A percentile compares a stretch with the other conserved stretches of the same genome.
Conservation (phyloP, 2,113 vertebrate genomes). For the Limanda limanda region DNA sequence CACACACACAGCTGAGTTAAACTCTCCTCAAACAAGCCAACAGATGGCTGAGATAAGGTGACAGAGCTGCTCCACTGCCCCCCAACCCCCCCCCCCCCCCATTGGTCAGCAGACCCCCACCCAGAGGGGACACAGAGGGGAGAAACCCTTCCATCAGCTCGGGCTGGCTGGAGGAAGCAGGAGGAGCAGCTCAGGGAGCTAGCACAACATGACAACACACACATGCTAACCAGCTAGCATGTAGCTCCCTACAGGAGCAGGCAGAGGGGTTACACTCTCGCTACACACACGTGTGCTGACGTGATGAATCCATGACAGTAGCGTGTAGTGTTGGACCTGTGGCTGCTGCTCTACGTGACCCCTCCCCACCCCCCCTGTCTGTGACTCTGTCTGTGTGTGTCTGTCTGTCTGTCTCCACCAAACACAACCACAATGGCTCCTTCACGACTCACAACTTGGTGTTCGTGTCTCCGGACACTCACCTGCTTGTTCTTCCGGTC, state of each 20-base stretch:
- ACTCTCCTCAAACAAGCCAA: not conserved
- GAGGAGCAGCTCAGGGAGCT: constrained; percentile 52
- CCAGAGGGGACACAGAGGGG: constrained; percentile 63
- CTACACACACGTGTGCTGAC: not conserved
- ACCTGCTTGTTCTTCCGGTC: constrained; percentile 34
- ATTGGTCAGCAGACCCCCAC: constrained; percentile 49
- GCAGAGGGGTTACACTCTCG: not conserved
- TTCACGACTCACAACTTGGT: constrained; percentile 47
- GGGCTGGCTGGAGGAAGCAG: constrained; percentile 67
- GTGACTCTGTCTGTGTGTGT: not conserved
- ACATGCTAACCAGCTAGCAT: constrained; percentile 2
- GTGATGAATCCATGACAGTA: constrained; percentile 1
- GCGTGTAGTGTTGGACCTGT: constrained; percentile 17
- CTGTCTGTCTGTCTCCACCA: constrained; percentile 48
- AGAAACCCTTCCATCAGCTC: constrained; percentile 70
- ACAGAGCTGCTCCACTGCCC: constrained; percentile 1
- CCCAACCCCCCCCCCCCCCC: constrained; percentile 34
- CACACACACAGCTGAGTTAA: not conserved
- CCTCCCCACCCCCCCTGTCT: not conserved
- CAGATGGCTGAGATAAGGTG: not conserved
- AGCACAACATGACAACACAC: constrained; percentile 55
- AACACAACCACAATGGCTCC: constrained; percentile 61
- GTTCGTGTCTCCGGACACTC: constrained; percentile 38
- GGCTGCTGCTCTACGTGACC: not conserved
- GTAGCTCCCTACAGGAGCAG: not conserved